Percentiles rank a stretch among this genome's conserved stretches.
Evolutionary conservation across 2,797 vertebrate genomes (phyloP).

Genomic region (Urocyon cinereoargenteus): DNA sequence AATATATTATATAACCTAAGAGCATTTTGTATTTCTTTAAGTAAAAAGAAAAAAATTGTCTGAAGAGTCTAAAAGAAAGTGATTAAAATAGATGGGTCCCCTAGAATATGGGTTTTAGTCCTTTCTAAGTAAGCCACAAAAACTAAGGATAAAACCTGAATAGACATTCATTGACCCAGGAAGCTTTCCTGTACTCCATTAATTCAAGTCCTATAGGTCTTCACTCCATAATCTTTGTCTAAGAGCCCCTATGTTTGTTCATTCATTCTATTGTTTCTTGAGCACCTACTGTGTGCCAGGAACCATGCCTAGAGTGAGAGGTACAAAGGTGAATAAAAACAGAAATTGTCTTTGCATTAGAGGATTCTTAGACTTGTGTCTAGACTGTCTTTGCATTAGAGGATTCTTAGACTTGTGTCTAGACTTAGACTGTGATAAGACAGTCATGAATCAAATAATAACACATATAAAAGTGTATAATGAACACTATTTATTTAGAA

Average conservation of each 20-base stretch:
- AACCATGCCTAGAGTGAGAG: background rate
- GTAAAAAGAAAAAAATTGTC: background rate
- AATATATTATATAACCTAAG: background rate
- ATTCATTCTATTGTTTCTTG: background rate
- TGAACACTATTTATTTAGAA: background rate
- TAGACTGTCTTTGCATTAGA: background rate
- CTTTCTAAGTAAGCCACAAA: background rate
- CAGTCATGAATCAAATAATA: background rate
- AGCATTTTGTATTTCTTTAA: conserved; percentile 8
- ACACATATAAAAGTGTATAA: background rate
- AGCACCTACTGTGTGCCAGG: background rate
- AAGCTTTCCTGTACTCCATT: background rate
- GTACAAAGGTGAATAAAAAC: background rate
- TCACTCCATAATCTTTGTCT: background rate
- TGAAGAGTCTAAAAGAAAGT: background rate
- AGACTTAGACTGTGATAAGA: background rate
- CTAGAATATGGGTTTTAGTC: background rate
- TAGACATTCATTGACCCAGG: background rate
- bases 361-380: background rate
- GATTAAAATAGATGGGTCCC: background rate
- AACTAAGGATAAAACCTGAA: background rate
- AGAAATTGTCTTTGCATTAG: background rate
- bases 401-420: background rate
- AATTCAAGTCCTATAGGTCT: background rate
- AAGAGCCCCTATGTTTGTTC: background rate